Evolutionary conservation across 2,888 invertebrate genomes (phyloP), one percentile per base, ranked within the genome.

Genomic region (Hydrotaea diabolus): DNA sequence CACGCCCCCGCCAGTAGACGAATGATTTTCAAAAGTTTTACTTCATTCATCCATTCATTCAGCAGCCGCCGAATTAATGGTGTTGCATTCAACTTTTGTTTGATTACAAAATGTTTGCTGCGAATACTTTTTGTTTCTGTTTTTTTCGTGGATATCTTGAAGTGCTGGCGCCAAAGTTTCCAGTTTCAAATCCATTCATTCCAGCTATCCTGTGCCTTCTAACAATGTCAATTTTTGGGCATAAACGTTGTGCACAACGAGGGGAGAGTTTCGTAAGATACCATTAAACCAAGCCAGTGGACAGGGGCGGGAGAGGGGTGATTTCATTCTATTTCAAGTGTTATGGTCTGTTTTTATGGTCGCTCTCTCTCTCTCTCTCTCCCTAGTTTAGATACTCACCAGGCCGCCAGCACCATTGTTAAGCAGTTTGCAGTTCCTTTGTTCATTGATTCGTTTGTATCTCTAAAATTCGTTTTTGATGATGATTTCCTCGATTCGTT

Each of bases 141-240:
- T n/a, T n/a, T n/a, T n/a, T n/a, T n/a, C n/a, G n/a, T n/a, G n/a
- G n/a, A n/a, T n/a, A n/a, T n/a, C n/a, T 85, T 86, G 77, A 78
- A 85, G 86, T 79, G 80, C 74, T 87, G 89, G 89, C 89, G 89
- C 89, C 88, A 89, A 87, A 88, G 86, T 86, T 87, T 86, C 86
- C 83, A 43, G 39, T 75, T 75, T 59, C 7, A 69, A 69, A 39
- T 46, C 43, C 46, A 43, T 19, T 21, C 69, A 21, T 4, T 39
- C 39, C 7, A 39, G 9, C 39, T 13, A 39, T 39, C 13, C 39
- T 39, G 39, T 39, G n/a, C n/a, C 39, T 66, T 19, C 59, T 36
- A 19, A 46, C 49, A 71, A 13, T 5, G 46, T 71, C 23, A 46
- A 43, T 71, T 17, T 71, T n/a, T n/a, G n/a, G 53, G 2, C 2